phyloP scores from a whole-genome alignment of 92 coral and sea anemone genomes.

The Parazoanthus swiftii region DNA sequence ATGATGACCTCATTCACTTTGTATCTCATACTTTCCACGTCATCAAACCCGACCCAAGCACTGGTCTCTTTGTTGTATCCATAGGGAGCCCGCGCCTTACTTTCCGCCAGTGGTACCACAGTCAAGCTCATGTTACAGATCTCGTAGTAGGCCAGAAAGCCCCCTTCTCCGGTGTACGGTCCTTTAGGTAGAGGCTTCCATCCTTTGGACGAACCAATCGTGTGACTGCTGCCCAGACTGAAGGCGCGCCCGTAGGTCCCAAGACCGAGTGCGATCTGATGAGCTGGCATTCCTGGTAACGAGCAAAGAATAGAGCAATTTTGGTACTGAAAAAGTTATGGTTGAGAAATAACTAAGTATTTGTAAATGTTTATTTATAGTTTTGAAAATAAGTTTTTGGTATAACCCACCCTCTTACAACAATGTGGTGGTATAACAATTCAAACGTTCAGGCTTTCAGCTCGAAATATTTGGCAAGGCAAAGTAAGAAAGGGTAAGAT shows the following conservation, averaged over 20 bases:
- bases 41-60: slow-evolving; percentile 65
- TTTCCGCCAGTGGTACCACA: slow-evolving; percentile 47
- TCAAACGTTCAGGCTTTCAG: too few species aligned
- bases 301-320: slow-evolving; percentile 2
- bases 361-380: too few species aligned
- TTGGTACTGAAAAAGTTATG: too few species aligned
- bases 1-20: slow-evolving; percentile 63
- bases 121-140: slow-evolving; percentile 59
- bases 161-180: slow-evolving; percentile 51
- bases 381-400: too few species aligned
- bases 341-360: too few species aligned
- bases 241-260: slow-evolving; percentile 80
- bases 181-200: slow-evolving; percentile 48
- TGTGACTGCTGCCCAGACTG: slow-evolving; percentile 48
- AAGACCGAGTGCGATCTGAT: slow-evolving; percentile 79
- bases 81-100: slow-evolving; percentile 65
- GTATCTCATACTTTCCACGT: slow-evolving; percentile 46
- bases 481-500: too few species aligned
- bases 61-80: slow-evolving; percentile 52
- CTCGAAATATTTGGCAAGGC: too few species aligned
- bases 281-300: slow-evolving; percentile 81
- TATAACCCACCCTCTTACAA: too few species aligned
- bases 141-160: slow-evolving; percentile 69
- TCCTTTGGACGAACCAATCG: slow-evolving; percentile 43
- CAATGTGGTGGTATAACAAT: too few species aligned